Evolutionary conservation across 1,140 invertebrate genomes (phyloP), one percentile per base, ranked within the genome.

Genomic region (Nephila pilipes): DNA sequence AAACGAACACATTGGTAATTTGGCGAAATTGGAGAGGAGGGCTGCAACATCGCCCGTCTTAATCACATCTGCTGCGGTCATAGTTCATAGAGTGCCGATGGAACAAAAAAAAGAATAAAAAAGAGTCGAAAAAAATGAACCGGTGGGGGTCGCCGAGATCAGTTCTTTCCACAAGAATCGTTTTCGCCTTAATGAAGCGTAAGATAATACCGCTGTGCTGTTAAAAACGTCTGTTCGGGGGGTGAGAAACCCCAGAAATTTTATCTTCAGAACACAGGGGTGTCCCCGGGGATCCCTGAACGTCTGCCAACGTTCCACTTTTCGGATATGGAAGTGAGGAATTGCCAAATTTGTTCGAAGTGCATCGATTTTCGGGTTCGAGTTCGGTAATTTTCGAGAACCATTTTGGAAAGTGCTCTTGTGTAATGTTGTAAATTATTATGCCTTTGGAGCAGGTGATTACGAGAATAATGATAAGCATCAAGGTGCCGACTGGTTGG

Each of bases 41-140:
- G 29, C 69, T 20, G 20, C 29, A 36, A 36, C 29, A 32, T 75
- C 69, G 29, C 69, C 69, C 16, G 32, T 75, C 69, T 75, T 75
- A 75, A 75, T 75, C 69, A 75, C 69, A 75, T 75, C 69, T 75
- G 69, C 69, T 75, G 69, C 69, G 69, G 69, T 75, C 32, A 75
- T 75, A 75, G 69, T 75, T 75, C 69, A 75, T 32, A 75, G 29
- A 75, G 69, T 75, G 29, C 69, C 32, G 69, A 75, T 75, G 16
- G 69, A 18, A 75, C 29, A 32, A 18, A 32, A 32, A 20, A 65
- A 65, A 0, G 18, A 58, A 16, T 4, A 58, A 58, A 58, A 60
- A 60, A 60, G 58, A 18, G 36, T 0, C 29, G 3, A 18, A 25
- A 65, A 65, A 65, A 75, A 75, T 32, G 4, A 75, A 75, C 29